Evolutionary conservation across 2,888 invertebrate species (phyloP), one percentile per base, ranked within the genome.

Genomic region (Hartigia nigra): DNA sequence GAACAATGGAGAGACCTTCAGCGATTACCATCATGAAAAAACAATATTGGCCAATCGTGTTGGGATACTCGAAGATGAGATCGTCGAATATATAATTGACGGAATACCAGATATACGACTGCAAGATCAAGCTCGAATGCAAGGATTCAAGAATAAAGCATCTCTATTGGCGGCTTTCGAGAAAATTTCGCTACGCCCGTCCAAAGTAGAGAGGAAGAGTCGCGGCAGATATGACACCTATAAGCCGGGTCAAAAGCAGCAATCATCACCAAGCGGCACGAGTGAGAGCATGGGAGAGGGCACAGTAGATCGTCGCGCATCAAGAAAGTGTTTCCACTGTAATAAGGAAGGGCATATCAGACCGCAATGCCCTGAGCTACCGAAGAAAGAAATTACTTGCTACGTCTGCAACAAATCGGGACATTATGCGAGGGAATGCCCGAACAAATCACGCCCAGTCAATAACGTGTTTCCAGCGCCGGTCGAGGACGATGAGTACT

Each of bases 21-120:
- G 76, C n/a, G 76, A 78, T 23, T 84, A 84, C 35, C 81, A 79
- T 70, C 81, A 83, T 76, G 81, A 81, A 12, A 85, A 85, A 76
- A 74, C 80, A 1, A 81, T 81, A 31, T 77, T 81, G 1, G 81
- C 74, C 0, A 82, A 82, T 77, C 76, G 77, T 1, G 78, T 82
- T 1, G 70, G 77, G 4, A 79, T 83, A 12, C 35, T 32, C 11
- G 77, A 80, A 31, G 81, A 81, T 12, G 81, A 85, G 55, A 74
- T 82, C 1, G 55, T 83, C 12, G 83, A 84, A 32, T 83, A 82
- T 34, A 12, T 83, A 12, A 80, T 83, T 31, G 81, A 82, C 12
- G 83, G 81, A 1, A 84, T 83, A 3, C 76, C 78, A 3, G 81
- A 80, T 12, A 23, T 35, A 11, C 55, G 35, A 4, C 74, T 82